Percentiles rank a stretch among this genome's conserved stretches.
These are phyloP conservation scores for Eolophus roseicapilla DNA, from an alignment of 2,113 vertebrate genomes.

Conservation along the genomic window DNA sequence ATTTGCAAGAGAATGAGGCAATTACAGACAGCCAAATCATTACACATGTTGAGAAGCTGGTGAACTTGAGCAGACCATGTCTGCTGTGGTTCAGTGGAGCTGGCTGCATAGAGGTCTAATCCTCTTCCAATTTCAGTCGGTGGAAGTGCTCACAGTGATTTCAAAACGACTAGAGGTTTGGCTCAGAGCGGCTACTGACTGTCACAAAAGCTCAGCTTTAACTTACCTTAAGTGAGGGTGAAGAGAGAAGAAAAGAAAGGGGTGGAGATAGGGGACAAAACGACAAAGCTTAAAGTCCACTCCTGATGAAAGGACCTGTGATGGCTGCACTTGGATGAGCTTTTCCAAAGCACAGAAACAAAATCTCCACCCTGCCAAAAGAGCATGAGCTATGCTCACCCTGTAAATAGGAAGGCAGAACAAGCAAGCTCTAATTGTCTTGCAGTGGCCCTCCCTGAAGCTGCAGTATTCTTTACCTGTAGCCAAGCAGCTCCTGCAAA, in stretches of 20 bases:
- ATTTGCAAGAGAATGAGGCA: neutral
- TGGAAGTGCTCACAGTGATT: neutral
- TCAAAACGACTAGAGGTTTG: neutral
- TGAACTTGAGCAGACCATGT: neutral
- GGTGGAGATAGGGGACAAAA: neutral
- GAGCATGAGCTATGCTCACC: neutral
- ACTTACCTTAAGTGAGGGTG: neutral
- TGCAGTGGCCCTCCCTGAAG: neutral
- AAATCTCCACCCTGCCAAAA: neutral
- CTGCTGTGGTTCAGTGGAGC: neutral
- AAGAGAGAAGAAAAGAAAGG: slow-evolving; percentile 9
- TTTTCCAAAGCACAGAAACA: neutral
- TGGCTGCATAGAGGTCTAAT: neutral
- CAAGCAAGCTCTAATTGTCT: neutral
- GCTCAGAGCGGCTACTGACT: neutral
- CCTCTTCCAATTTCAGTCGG: neutral
- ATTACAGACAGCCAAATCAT: neutral
- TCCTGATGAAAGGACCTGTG: neutral
- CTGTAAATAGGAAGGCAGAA: neutral
- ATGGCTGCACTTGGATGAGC: neutral
- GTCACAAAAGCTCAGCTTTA: neutral
- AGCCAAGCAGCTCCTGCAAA: neutral
- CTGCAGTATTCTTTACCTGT: neutral
- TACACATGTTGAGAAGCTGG: neutral
- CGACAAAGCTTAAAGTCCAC: neutral